A percentile compares a stretch with the other conserved stretches of the same genome.
phyloP scores from a whole-genome alignment of 1,140 invertebrate species.

The Drosophila yakuba region DNA sequence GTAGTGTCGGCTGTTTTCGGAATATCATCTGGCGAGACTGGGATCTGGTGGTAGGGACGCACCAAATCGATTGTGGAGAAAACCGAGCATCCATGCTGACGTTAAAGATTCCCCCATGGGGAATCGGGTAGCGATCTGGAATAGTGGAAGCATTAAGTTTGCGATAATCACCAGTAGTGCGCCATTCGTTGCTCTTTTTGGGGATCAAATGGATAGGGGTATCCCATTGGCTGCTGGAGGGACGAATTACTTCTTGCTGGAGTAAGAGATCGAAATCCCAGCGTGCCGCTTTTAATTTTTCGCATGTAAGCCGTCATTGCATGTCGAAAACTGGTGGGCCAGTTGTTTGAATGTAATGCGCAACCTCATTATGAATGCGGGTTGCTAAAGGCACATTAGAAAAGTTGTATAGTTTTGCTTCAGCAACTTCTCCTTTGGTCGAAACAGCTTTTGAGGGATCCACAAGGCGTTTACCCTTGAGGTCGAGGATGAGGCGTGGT shows the following conservation, averaged over 20 bases:
- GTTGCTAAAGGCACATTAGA: background rate
- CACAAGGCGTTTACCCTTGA: too few relatives aligned
- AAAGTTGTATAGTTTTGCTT: too few relatives aligned
- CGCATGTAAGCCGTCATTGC: background rate
- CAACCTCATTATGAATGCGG: background rate
- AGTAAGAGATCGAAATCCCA: background rate
- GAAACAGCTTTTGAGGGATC: too few relatives aligned
- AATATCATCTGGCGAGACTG: background rate
- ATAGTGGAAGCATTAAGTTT: background rate
- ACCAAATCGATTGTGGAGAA: background rate
- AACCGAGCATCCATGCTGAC: background rate
- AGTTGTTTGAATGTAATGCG: background rate
- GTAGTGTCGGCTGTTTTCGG: background rate
- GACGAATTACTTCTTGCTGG: background rate
- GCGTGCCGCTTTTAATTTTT: slow-evolving; percentile 1
- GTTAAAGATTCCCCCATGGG: background rate
- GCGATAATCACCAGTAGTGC: background rate
- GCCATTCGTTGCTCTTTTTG: background rate
- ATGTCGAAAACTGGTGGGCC: background rate
- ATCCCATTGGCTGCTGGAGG: background rate
- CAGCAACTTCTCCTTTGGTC: too few relatives aligned
- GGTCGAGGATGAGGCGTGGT: too few relatives aligned
- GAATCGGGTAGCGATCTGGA: background rate
- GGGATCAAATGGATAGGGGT: background rate
- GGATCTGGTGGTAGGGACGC: background rate